A percentile compares a stretch with the other conserved stretches of the same genome.
phyloP scores from a whole-genome alignment of 2,113 vertebrate genomes.

The Sprattus sprattus region DNA sequence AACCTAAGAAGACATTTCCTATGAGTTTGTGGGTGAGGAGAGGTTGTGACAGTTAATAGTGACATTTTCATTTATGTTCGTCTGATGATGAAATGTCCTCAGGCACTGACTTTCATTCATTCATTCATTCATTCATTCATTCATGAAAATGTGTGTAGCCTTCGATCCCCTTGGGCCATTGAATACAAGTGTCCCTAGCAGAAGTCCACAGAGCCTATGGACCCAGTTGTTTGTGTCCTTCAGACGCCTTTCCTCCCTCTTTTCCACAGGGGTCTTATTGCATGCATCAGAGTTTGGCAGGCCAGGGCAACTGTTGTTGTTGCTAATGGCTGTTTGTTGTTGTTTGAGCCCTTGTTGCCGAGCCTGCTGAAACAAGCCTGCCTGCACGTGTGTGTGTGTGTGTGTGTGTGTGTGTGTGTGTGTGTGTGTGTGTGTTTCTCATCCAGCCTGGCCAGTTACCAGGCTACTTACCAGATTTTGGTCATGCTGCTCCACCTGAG shows the following conservation, averaged over 20 bases:
- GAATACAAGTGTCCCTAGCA: neutral
- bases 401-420: neutral
- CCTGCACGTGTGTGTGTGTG: neutral
- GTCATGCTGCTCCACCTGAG: slow-evolving; percentile 51
- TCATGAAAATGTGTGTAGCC: neutral
- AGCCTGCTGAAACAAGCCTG: slow-evolving; percentile 37
- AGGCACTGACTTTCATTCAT: neutral
- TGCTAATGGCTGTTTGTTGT: slow-evolving; percentile 47
- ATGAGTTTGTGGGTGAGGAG: neutral
- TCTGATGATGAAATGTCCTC: neutral
- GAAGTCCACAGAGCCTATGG: neutral
- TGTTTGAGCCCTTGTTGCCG: slow-evolving; percentile 45
- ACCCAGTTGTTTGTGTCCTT: slow-evolving; percentile 22
- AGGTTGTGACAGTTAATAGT: neutral
- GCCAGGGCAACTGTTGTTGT: slow-evolving; percentile 38
- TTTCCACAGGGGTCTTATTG: slow-evolving; percentile 33
- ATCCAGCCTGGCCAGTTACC: slow-evolving; percentile 41
- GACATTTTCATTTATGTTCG: neutral
- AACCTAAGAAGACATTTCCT: neutral
- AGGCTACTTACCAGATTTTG: slow-evolving; percentile 41
- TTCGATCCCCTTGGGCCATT: neutral
- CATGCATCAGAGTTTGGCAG: slow-evolving; percentile 34
- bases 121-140: neutral
- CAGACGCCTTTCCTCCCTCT: neutral
- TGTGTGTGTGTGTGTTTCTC: slow-evolving; percentile 20